Base-by-base conservation (phyloP, 2,888 invertebrate species). In the Trachelus tabidus region DNA sequence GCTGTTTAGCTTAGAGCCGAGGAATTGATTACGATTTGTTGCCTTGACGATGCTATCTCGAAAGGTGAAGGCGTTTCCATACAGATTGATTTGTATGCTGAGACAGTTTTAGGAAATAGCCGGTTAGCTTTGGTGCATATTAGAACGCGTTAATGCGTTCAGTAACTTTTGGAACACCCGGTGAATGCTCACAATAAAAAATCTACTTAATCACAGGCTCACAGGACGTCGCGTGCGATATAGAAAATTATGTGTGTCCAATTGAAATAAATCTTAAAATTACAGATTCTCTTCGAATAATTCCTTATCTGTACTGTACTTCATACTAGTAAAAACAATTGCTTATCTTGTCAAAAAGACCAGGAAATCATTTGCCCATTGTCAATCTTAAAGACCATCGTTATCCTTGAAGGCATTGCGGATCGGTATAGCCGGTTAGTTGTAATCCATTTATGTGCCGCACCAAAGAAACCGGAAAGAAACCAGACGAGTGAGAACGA, bases 1-100 rank as follows among this genome's bases (percentile, higher is more conserved):
- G 88, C 89, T 90, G 87, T 87, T 85, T 87, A 83, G 85, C 85
- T 85, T 81, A 76, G 86, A 86, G 83, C 83, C 56, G 81, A 85
- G 84, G 85, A 87, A 87, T 89, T 87, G 83, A 88, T 89, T 86
- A 81, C 82, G 81, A 86, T 68, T 69, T 76, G 37, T 40, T 81
- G 81, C 85, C 85, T 84, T 83, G 85, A 83, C 78, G 81, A 81
- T 79, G 73, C 77, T 81, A 80, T 82, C 81, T 75, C 74, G 79
- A 85, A 83, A 86, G 84, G 80, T 78, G 83, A 86, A 84, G 83
- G 33, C 35, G 78, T 69, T 68, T 33, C 73, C n/a, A 37, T 37
- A n/a, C 30, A 68, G 75, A 75, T 74, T 71, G 71, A 71, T 77
- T 77, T 69, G 77, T 77, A 78, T 78, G 76, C 78, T 31, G 34